Percentiles rank a stretch among this genome's conserved stretches.
Conservation (phyloP, 1,140 invertebrate genomes). For the Panagrolaimus sp. region DNA sequence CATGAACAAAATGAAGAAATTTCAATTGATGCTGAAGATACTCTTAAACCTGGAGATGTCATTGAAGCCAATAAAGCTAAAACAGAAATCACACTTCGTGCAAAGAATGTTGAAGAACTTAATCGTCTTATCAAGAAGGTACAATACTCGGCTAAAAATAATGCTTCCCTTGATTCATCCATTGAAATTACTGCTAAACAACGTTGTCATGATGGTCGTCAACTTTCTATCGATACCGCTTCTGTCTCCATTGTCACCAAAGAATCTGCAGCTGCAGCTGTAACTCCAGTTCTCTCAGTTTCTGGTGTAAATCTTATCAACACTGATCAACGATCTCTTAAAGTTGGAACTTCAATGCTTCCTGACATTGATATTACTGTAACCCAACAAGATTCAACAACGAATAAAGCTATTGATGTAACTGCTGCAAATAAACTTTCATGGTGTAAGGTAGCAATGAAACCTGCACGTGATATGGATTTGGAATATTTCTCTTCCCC, state of each 20-base stretch:
- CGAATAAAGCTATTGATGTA: slow-evolving; percentile 39
- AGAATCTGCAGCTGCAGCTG: background rate
- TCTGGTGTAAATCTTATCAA: slow-evolving; percentile 44
- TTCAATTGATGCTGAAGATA: background rate
- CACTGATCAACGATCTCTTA: slow-evolving; percentile 38
- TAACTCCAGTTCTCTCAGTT: slow-evolving; percentile 36
- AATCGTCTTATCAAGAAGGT: slow-evolving; percentile 5
- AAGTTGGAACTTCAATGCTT: slow-evolving; percentile 46
- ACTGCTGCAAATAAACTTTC: slow-evolving; percentile 47
- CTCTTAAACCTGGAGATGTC: background rate
- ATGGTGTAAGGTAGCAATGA: slow-evolving; percentile 54
- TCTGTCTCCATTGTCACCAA: background rate
- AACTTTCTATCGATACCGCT: background rate
- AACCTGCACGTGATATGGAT: slow-evolving; percentile 56
- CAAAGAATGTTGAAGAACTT: slow-evolving; percentile 23
- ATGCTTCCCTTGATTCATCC: background rate
- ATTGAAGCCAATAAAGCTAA: slow-evolving; percentile 15
- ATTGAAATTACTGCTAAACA: slow-evolving; percentile 6
- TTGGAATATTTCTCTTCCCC: slow-evolving; percentile 56
- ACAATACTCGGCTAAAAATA: background rate
- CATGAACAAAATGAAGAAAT: slow-evolving; percentile 37
- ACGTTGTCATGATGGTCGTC: background rate
- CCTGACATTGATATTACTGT: slow-evolving; percentile 52
- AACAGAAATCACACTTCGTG: slow-evolving; percentile 28
- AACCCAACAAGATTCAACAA: slow-evolving; percentile 35